Percentiles rank a stretch among this genome's conserved stretches.
phyloP scores from a whole-genome alignment of 2,888 invertebrate species.

The Pardosa pseudoannulata region DNA sequence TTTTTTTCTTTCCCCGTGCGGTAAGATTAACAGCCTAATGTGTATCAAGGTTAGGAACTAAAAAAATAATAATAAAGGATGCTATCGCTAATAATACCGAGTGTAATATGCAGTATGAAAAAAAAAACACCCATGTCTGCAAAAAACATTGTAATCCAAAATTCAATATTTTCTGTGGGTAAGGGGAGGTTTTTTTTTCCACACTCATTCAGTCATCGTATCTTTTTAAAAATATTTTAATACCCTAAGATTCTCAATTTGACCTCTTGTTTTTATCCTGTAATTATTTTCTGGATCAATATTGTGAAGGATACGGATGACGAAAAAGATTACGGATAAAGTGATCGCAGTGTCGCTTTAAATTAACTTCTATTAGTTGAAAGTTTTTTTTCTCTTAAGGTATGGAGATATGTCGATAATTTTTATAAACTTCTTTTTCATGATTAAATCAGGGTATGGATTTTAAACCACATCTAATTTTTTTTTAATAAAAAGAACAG shows the following conservation, averaged over 20 bases:
- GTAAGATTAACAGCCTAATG: slow-evolving; percentile 64
- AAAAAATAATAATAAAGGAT: no score
- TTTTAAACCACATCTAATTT: no score
- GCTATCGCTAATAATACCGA: slow-evolving; percentile 44
- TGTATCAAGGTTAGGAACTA: slow-evolving; percentile 40
- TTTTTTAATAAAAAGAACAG: no score
- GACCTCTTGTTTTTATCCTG: slow-evolving; percentile 25
- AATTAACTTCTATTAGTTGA: no score
- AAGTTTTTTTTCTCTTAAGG: no score
- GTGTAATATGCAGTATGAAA: slow-evolving; percentile 17
- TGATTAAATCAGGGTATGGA: no score
- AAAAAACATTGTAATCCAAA: slow-evolving; percentile 54
- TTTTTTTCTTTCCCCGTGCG: background rate
- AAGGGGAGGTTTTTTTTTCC: slow-evolving; percentile 24
- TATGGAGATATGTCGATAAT: no score
- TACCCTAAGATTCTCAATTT: slow-evolving; percentile 52
- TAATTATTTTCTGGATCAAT: slow-evolving; percentile 55
- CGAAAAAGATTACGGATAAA: no score
- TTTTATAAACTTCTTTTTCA: no score
- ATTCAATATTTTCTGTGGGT: slow-evolving; percentile 63
- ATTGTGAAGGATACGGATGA: no score
- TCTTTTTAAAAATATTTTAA: slow-evolving; percentile 43
- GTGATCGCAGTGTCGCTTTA: no score
- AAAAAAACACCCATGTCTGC: background rate
- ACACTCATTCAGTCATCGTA: background rate